Base-by-base conservation (phyloP, 2,888 invertebrate genomes). In the Caenorhabditis panamensis region DNA sequence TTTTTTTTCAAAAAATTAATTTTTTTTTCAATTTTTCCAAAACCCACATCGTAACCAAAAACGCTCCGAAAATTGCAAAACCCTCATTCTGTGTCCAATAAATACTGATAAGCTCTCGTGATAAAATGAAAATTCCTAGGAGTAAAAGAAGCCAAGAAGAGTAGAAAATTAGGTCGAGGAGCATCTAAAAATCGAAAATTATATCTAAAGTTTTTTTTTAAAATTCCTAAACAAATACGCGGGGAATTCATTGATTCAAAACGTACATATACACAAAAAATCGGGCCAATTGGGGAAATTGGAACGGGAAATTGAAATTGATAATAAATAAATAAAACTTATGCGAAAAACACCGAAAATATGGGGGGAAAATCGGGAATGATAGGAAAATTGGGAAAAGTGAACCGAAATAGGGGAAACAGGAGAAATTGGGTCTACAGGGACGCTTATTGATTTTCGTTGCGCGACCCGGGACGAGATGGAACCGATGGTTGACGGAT, bases 51-150 rank as follows among this genome's bases (percentile, higher is more conserved):
- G 67, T 51, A 0, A 49, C 62, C 18, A 73, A 59, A 63, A 73
- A 73, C 18, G 62, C 79, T 28, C 56, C 61, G 36, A 73, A 79
- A 36, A 62, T 51, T 8, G 72, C 54, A 1, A 73, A 41, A 54
- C 58, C 53, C n/a, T 68, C 53, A 22, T 53, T 56, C 69, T 69
- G n/a, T n/a, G n/a, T 75, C 64, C 26, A 69, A 53, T 69, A 16
- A 6, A 44, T 49, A 20, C 11, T 36, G 3, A 67, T 24, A 1
- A 44, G 8, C 59, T 79, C 79, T 18, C 75, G 28, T 5, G 58
- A 18, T 5, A 79, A 54, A 37, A 73, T 75, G 26, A 75, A 75
- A n/a, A 79, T 20, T 36, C 79, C 79, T 26, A 68, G 41, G 0
- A 79, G 54, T 4, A 79, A 28, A 16, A 73, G 54, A 18, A 73